phyloP scores from a whole-genome alignment of 2,113 vertebrate species.

The Sminthopsis crassicaudata region DNA sequence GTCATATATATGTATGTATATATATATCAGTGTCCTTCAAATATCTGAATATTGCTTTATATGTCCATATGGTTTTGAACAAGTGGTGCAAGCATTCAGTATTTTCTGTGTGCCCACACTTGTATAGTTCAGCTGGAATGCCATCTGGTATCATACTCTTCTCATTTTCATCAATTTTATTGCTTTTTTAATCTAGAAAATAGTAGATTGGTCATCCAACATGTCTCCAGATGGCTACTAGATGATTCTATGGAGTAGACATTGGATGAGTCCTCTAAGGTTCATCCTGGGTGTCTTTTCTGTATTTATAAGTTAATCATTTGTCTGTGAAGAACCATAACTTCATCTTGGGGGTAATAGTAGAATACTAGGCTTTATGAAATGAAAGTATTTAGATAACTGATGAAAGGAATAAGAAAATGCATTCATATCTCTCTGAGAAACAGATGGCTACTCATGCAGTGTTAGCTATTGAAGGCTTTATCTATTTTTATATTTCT shows the following conservation, averaged over 20 bases:
- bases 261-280: slow-evolving; percentile 64
- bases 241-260: slow-evolving; percentile 38
- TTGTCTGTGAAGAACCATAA: slow-evolving; percentile 48
- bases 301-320: slow-evolving; percentile 42
- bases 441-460: slow-evolving; percentile 75
- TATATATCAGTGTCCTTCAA: slow-evolving; percentile 43
- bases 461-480: slow-evolving; percentile 69
- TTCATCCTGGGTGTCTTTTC: slow-evolving; percentile 41
- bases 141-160: slow-evolving; percentile 67
- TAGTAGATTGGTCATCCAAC: slow-evolving; percentile 51
- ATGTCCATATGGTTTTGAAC: slow-evolving; percentile 65
- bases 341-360: slow-evolving; percentile 38
- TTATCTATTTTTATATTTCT: slow-evolving; percentile 68
- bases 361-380: slow-evolving; percentile 47
- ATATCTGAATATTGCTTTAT: slow-evolving; percentile 40
- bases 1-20: not conserved
- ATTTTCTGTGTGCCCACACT: slow-evolving; percentile 72
- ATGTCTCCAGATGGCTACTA: slow-evolving; percentile 61
- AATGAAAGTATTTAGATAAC: slow-evolving; percentile 55
- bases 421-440: slow-evolving; percentile 58
- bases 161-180: slow-evolving; percentile 54
- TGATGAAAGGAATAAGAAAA: slow-evolving; percentile 60
- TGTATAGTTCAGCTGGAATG: slow-evolving; percentile 62
- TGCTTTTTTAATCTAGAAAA: slow-evolving; percentile 67
- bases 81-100: slow-evolving; percentile 64